These are phyloP conservation scores for Datnioides undecimradiatus DNA, from an alignment of 2,113 vertebrate genomes.

Conservation along the genomic window DNA sequence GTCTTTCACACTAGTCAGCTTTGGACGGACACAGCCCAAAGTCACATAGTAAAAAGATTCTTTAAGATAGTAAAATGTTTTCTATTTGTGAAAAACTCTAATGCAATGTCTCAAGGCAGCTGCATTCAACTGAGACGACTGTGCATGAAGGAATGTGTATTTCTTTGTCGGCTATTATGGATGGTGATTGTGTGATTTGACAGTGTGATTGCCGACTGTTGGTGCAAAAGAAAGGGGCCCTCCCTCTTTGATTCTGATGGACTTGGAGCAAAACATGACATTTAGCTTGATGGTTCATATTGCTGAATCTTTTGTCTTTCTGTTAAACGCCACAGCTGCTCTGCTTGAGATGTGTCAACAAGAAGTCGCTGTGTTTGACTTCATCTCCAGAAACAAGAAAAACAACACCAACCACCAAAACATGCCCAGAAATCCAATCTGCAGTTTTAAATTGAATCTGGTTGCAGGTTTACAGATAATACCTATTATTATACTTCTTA, in stretches of 20 bases:
- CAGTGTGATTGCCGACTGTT: neutral
- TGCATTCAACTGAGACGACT: neutral
- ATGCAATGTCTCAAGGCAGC: neutral
- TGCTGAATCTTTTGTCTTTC: neutral
- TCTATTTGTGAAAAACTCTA: neutral
- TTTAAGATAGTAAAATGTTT: neutral
- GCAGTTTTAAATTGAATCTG: neutral
- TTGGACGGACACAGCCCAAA: neutral
- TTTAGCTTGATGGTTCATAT: neutral
- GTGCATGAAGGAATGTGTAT: neutral
- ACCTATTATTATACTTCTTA: too few species aligned
- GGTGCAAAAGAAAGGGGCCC: neutral
- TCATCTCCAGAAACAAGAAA: neutral
- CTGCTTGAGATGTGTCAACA: neutral
- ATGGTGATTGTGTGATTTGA: constrained; percentile 12
- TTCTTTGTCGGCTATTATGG: neutral
- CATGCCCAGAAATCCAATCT: constrained; percentile 2
- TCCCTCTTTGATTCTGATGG: neutral
- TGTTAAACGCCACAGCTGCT: neutral
- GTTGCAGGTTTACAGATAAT: neutral
- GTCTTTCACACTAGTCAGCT: neutral
- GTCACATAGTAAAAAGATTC: neutral
- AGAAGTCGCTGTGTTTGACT: neutral
- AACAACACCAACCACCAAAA: neutral
- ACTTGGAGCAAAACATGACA: constrained; percentile 2